phyloP scores from a whole-genome alignment of 2,797 vertebrate species.

The Morus bassanus region DNA sequence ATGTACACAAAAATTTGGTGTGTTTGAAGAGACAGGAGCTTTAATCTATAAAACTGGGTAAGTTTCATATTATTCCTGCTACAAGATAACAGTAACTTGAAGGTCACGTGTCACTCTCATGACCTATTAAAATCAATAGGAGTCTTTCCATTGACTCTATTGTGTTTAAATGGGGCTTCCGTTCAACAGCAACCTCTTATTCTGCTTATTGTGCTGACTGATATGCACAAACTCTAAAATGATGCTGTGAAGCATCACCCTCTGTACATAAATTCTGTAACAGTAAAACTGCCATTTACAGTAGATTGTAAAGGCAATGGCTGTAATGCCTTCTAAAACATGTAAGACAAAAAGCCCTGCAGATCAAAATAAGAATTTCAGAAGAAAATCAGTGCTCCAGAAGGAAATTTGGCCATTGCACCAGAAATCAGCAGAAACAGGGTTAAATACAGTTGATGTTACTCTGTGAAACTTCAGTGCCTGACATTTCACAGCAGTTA shows the following conservation, averaged over 20 bases:
- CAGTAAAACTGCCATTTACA: neutral
- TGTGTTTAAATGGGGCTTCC: neutral
- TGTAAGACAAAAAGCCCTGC: neutral
- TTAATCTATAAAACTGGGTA: neutral
- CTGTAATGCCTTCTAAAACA: neutral
- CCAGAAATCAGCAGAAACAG: neutral
- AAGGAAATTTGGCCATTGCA: neutral
- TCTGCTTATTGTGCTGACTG: neutral
- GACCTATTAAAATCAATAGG: neutral
- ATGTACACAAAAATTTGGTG: neutral
- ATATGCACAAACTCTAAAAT: neutral
- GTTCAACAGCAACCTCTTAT: neutral
- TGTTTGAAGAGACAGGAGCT: neutral
- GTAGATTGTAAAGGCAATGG: neutral
- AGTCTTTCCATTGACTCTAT: neutral
- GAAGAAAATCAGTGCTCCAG: neutral
- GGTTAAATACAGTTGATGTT: conserved; percentile 21
- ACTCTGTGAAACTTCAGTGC: conserved; percentile 42
- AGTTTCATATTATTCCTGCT: neutral
- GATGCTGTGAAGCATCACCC: neutral
- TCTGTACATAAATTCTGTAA: neutral
- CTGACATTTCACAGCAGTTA: conserved; percentile 56
- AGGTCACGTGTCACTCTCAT: neutral
- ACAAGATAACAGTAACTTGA: neutral
- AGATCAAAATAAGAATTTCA: neutral